Evolutionary conservation across 1,140 invertebrate genomes (phyloP).

Genomic region (Hesperophylax magnus): DNA sequence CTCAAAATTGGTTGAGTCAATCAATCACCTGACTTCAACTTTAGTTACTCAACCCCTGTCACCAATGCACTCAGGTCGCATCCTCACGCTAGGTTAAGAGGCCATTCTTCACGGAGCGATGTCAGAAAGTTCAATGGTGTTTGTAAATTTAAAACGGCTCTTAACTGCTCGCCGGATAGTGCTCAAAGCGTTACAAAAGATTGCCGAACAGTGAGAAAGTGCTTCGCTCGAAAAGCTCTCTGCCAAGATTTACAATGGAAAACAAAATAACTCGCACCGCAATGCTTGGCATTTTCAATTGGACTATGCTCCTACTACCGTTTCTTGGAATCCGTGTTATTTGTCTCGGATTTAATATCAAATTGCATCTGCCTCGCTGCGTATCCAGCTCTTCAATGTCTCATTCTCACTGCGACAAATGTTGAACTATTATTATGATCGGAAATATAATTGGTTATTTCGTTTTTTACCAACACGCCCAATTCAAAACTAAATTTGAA

Average conservation of each 20-base stretch:
- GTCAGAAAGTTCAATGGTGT: conserved; percentile 24
- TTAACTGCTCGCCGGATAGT: conserved; percentile 8
- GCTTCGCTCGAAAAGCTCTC: not conserved
- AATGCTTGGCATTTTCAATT: conserved; percentile 1
- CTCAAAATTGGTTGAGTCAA: no score
- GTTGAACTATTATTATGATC: no score
- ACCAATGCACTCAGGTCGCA: not conserved
- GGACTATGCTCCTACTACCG: not conserved
- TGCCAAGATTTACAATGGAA: conserved; percentile 20
- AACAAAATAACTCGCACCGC: conserved; percentile 1
- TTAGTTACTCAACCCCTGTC: not conserved
- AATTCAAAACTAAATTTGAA: no score
- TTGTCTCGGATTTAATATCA: no score
- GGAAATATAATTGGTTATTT: no score
- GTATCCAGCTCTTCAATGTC: no score
- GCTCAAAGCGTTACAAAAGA: conserved; percentile 18
- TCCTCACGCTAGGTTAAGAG: not conserved
- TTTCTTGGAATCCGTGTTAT: no score
- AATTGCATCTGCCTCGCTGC: no score
- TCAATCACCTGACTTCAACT: not conserved
- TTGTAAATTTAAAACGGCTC: conserved; percentile 27
- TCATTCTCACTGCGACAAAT: no score
- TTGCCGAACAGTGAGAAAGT: not conserved
- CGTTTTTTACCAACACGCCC: no score
- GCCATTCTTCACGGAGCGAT: conserved; percentile 6